phyloP scores from a whole-genome alignment of 2,797 vertebrate genomes.

The Melanotaenia parkinsoni region DNA sequence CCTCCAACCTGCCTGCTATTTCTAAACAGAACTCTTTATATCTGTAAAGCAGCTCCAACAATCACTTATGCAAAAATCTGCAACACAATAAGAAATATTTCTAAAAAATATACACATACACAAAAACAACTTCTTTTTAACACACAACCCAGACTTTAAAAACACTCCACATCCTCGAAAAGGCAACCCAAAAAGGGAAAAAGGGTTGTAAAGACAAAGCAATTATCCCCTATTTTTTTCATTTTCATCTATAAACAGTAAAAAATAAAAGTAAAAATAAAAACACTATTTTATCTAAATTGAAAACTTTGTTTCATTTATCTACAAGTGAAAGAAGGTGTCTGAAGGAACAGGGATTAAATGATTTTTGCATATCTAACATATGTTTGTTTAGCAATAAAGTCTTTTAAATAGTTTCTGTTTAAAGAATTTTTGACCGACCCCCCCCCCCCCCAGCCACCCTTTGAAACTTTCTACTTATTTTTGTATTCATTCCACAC shows the following conservation, averaged over 20 bases:
- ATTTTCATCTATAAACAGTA: constrained; percentile 18
- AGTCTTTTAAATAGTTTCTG: constrained; percentile 1
- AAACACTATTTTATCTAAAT: background rate
- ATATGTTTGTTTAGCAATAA: background rate
- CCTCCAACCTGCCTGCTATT: background rate
- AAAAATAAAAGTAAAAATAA: background rate
- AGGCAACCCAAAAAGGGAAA: background rate
- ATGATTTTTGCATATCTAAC: no score
- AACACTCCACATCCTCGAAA: background rate
- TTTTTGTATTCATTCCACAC: background rate
- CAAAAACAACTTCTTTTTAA: no score
- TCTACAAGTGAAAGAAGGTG: background rate
- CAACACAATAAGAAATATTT: background rate
- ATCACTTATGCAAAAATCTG: background rate
- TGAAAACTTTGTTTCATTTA: background rate
- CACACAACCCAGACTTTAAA: background rate
- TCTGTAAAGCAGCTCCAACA: background rate
- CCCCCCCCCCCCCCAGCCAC: background rate
- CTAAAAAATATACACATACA: no score
- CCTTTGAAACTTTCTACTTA: background rate
- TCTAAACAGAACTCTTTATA: no score
- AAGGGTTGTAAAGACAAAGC: background rate
- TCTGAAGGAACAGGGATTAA: background rate
- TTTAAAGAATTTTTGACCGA: background rate
- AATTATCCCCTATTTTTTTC: background rate